Evolutionary conservation across 2,797 vertebrate species (phyloP).

Genomic region (Hephaestus fuliginosus): DNA sequence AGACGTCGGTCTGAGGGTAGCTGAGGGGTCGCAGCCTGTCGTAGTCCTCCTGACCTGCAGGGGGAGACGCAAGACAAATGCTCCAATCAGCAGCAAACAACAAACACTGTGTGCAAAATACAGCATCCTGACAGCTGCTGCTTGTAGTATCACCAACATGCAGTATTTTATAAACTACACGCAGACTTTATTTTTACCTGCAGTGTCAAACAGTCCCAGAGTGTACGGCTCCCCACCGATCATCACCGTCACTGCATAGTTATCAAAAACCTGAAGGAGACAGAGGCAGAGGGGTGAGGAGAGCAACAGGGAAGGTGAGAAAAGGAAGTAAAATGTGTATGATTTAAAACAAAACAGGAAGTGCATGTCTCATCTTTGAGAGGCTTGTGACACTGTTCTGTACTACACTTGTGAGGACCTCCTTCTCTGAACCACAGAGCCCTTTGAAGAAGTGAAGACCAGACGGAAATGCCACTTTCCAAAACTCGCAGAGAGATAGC

Average conservation of each 20-base stretch:
- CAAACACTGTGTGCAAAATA: background rate
- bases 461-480: background rate
- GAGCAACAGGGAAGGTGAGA: background rate
- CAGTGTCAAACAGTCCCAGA: conserved; percentile 95
- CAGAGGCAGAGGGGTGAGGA: background rate
- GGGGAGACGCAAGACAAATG: conserved; percentile 34
- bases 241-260: conserved; percentile 98
- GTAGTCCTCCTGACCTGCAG: conserved; percentile 96
- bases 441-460: conserved; percentile 21
- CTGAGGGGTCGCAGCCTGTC: conserved; percentile 96
- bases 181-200: conserved; percentile 84
- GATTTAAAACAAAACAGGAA: conserved; percentile 40
- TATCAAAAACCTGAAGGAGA: conserved; percentile 91
- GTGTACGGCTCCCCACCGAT: conserved; percentile 97
- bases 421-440: background rate
- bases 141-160: background rate
- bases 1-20: conserved; percentile 97
- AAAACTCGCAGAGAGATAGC: background rate
- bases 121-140: background rate
- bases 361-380: background rate
- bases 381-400: background rate
- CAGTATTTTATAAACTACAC: background rate
- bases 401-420: background rate
- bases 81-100: background rate
- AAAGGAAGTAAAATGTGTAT: conserved; percentile 18